A percentile compares a stretch with the other conserved stretches of the same genome.
Evolutionary conservation across 1,140 invertebrate species (phyloP).

Genomic region (Ylistrum balloti): DNA sequence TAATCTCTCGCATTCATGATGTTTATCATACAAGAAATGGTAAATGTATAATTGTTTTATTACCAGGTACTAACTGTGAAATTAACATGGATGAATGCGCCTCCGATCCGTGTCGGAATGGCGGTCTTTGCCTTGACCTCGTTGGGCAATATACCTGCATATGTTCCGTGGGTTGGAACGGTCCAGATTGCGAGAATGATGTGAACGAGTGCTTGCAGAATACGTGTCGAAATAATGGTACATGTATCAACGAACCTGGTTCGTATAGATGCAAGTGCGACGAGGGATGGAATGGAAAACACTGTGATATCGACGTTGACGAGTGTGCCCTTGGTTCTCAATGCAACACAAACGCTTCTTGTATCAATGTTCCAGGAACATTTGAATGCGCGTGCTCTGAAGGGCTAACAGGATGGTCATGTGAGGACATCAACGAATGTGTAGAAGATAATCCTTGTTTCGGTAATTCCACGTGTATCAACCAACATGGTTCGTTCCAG

Average conservation of each 20-base stretch:
- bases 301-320: constrained; percentile 49
- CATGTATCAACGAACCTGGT: constrained; percentile 43
- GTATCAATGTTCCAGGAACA: constrained; percentile 47
- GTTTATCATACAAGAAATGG: too few relatives aligned
- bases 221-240: constrained; percentile 47
- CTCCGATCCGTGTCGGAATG: constrained; percentile 68
- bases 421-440: constrained; percentile 67
- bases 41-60: neutral
- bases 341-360: constrained; percentile 50
- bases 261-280: constrained; percentile 46
- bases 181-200: neutral
- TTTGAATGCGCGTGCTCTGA: constrained; percentile 44
- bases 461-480: constrained; percentile 59
- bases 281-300: constrained; percentile 35
- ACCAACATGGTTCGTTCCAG: constrained; percentile 58
- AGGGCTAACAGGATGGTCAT: constrained; percentile 15
- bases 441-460: constrained; percentile 91
- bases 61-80: constrained; percentile 64
- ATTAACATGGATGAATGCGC: constrained; percentile 70
- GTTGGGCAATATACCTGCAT: neutral
- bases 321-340: neutral
- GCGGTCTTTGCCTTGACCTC: constrained; percentile 67
- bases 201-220: constrained; percentile 46
- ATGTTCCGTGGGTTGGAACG: neutral
- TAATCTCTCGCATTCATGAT: too few relatives aligned